Evolutionary conservation across 1,140 invertebrate genomes (phyloP), one percentile per base, ranked within the genome.

Genomic region (Drosophila ohnishii): DNA sequence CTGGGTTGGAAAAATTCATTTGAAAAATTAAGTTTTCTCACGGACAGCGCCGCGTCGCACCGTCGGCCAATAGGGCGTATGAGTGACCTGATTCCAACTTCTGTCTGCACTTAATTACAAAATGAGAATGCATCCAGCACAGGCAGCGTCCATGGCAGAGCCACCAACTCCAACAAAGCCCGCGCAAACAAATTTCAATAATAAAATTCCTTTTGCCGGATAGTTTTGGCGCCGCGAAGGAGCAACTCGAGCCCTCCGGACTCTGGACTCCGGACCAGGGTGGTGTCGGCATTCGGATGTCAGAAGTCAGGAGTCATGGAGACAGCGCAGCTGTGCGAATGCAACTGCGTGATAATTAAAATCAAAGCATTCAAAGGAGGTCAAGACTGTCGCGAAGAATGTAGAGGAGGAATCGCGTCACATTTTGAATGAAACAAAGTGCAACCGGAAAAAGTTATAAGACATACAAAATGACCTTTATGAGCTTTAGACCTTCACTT

Each of bases 21-120:
- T 83, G 72, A 76, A 80, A 84, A 77, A 72, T 72, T 75, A 60
- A 79, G 80, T 63, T 70, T 71, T 55, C 58, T 60, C 57, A 62
- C 47, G 55, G 47, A 66, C 56, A 63, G 53, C 37, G 60, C 22
- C 14, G 48, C 34, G 59, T 48, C 58, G 47, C 60, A 57, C 22
- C 32, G 63, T 37, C 32, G 48, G 56, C 60, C 53, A 73, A 75
- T 73, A 58, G 65, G 75, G 71, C 76, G 76, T 80, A 80, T 80
- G 72, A 80, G 67, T 83, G 82, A 83, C 82, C 83, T 87, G 79
- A 72, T 87, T 86, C 66, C 66, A 50, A 87, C 79, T 87, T 82
- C 77, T 70, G 75, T 82, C 82, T 87, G 75, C 83, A 82, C 77
- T 86, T 86, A 87, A 87, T 87, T 86, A 86, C 78, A 83, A 78